Percentiles rank a stretch among this genome's conserved stretches.
Evolutionary conservation across 2,113 vertebrate species (phyloP).

Genomic region (Macquaria australasica): DNA sequence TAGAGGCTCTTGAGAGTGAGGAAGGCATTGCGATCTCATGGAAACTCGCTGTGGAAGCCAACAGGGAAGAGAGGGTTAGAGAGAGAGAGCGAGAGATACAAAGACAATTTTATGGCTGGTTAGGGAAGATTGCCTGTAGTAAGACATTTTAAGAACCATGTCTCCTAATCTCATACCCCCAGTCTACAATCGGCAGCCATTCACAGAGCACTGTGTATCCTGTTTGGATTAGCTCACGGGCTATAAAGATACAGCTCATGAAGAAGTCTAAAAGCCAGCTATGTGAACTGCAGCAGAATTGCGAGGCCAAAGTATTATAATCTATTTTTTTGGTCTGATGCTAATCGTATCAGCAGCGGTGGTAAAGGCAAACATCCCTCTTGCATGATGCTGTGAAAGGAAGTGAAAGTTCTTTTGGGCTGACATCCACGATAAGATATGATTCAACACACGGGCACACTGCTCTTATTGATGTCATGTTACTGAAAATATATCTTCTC

Average conservation of each 20-base stretch:
- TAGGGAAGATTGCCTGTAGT: constrained; percentile 40
- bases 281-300: constrained; percentile 29
- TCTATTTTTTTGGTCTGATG: background rate
- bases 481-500: constrained; percentile 71
- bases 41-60: constrained; percentile 62
- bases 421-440: constrained; percentile 55
- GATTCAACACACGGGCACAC: constrained; percentile 54
- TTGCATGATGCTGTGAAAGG: constrained; percentile 36
- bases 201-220: constrained; percentile 31
- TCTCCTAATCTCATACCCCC: constrained; percentile 53
- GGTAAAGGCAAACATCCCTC: constrained; percentile 29
- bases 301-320: background rate
- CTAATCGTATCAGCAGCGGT: constrained; percentile 32
- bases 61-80: constrained; percentile 30
- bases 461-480: constrained; percentile 69
- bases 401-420: constrained; percentile 35
- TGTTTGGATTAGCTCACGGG: constrained; percentile 37
- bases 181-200: constrained; percentile 25
- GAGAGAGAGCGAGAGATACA: constrained; percentile 29
- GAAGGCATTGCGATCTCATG: constrained; percentile 55
- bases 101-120: constrained; percentile 63
- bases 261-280: constrained; percentile 6
- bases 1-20: constrained; percentile 49
- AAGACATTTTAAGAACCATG: constrained; percentile 61
- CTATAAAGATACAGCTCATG: constrained; percentile 27